Evolutionary conservation across 2,113 vertebrate species (phyloP), one percentile per base, ranked within the genome.

Genomic region (Hippoglossus stenolepis): DNA sequence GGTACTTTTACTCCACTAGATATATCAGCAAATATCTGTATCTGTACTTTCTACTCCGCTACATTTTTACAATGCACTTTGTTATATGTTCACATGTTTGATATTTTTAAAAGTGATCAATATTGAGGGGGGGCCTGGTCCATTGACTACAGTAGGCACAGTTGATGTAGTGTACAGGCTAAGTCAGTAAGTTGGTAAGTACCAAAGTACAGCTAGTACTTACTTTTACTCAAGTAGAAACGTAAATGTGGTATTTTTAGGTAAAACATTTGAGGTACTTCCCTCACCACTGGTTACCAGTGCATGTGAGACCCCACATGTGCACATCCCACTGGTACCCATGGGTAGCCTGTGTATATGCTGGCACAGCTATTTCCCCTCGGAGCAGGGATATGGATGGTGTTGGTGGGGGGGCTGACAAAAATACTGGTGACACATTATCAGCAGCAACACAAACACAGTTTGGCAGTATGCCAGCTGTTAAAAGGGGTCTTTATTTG

Each of bases 371-470:
- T 69, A 82, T 83, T 85, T 68, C 79, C 84, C 84, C 71, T 64
- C 7, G 1, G 85, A 86, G 26, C 12, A 63, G 14, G 73, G 20
- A 47, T 15, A 73, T 23, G 23, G 75, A 49, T 45, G 18, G 47
- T 58, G 28, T 40, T 54, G 43, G 56, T 17, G 47, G 51, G n/a
- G 43, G 71, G 67, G 28, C 51, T 45, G 83, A 83, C 61, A 83
- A 87, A 88, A 83, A 74, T 73, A 80, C 85, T 63, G 26, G 78
- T 77, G 79, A 58, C 71, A 70, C 76, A 88, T 86, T 87, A 91
- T 92, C 85, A 90, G 88, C 79, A 81, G 70, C 73, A 85, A 65
- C 87, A 92, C 85, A 87, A 93, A 87, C 78, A 87, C 64, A 61
- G 54, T 59, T 85, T 91, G 87, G 91, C 83, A 79, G 68, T 18